Evolutionary conservation across 2,888 invertebrate species (phyloP).

Genomic region (Macaria notata): DNA sequence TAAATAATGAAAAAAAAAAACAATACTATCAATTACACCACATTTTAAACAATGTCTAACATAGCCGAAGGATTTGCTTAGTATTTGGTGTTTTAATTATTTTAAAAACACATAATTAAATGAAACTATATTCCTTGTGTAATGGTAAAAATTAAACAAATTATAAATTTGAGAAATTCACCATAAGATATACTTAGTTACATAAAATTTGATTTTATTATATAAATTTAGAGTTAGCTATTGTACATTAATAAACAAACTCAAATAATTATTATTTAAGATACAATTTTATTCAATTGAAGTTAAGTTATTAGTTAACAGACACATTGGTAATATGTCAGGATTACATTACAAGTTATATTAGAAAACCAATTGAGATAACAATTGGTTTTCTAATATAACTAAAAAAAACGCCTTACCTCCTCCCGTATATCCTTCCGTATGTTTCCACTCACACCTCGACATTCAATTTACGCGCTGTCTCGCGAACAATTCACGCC

Average conservation of each 20-base stretch:
- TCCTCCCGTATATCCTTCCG: conserved; percentile 28
- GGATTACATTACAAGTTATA: too few species aligned
- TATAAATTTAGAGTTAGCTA: too few species aligned
- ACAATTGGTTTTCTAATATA: not conserved
- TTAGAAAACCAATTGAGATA: too few species aligned
- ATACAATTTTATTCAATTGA: too few species aligned
- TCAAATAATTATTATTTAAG: too few species aligned
- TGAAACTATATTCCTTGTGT: not conserved
- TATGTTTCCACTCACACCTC: conserved; percentile 60
- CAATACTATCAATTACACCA: not conserved
- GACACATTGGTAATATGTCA: too few species aligned
- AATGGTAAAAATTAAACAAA: not conserved
- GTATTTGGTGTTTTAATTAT: not conserved
- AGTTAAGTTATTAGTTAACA: too few species aligned
- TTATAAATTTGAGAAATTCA: too few species aligned
- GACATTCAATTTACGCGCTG: conserved; percentile 67
- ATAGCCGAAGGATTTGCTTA: not conserved
- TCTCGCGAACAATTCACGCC: conserved; percentile 69
- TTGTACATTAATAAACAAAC: too few species aligned
- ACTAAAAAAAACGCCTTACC: not conserved
- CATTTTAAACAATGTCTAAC: not conserved
- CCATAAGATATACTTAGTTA: too few species aligned
- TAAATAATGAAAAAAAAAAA: not conserved
- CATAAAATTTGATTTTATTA: too few species aligned
- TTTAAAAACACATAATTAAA: not conserved